Conservation (phyloP, 2,888 invertebrate species). For the Eledona agricola region DNA sequence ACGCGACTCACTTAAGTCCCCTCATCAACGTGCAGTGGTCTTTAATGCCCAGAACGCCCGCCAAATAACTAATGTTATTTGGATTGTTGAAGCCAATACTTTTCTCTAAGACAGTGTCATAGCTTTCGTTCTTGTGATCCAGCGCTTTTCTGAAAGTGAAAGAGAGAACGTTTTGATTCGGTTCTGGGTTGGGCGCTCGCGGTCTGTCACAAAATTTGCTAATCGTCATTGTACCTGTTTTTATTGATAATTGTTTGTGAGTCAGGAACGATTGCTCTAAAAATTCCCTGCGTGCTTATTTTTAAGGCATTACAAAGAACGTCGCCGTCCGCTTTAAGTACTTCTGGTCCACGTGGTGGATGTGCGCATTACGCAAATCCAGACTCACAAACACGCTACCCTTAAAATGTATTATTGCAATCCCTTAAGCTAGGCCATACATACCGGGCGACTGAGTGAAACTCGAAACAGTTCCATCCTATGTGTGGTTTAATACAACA, state of each 20-base stretch:
- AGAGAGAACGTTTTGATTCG: constrained; percentile 38
- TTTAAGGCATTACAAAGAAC: constrained; percentile 6
- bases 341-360: constrained; percentile 3
- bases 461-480: constrained; percentile 40
- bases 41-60: constrained; percentile 77
- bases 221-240: constrained; percentile 35
- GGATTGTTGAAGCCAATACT: constrained; percentile 90
- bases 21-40: constrained; percentile 76
- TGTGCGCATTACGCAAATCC: constrained; percentile 24
- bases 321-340: constrained; percentile 3
- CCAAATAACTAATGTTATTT: constrained; percentile 84
- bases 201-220: constrained; percentile 18
- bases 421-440: constrained; percentile 46
- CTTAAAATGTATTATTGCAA: constrained; percentile 41
- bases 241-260: constrained; percentile 34
- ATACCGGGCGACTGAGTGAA: constrained; percentile 43
- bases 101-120: constrained; percentile 82
- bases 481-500: constrained; percentile 42
- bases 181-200: constrained; percentile 2
- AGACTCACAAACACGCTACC: constrained; percentile 41
- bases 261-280: constrained; percentile 20
- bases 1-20: constrained; percentile 73
- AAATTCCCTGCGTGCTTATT: no score
- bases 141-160: constrained; percentile 73
- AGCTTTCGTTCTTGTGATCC: constrained; percentile 81